Evolutionary conservation across 2,888 invertebrate species (phyloP).

Genomic region (Apeira syringaria): DNA sequence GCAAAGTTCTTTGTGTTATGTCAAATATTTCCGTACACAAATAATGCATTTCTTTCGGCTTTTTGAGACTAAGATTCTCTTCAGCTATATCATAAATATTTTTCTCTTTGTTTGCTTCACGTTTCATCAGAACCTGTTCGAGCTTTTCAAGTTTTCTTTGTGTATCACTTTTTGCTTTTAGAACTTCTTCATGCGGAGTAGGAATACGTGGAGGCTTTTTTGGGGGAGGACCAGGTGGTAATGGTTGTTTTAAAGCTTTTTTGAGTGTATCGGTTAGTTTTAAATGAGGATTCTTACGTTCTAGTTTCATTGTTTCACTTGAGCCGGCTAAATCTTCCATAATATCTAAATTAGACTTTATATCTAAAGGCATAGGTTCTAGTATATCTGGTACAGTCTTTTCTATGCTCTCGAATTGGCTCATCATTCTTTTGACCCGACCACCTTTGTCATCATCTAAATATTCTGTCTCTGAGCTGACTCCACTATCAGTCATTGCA

Average conservation of each 20-base stretch:
- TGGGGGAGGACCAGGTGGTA: slow-evolving; percentile 89
- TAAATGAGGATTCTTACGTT: slow-evolving; percentile 71
- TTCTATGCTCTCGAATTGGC: slow-evolving; percentile 44
- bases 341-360: slow-evolving; percentile 49
- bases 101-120: slow-evolving; percentile 58
- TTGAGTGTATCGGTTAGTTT: slow-evolving; percentile 85
- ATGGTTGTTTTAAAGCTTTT: slow-evolving; percentile 86
- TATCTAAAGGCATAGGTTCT: slow-evolving; percentile 6
- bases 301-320: slow-evolving; percentile 69
- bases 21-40: slow-evolving; percentile 76
- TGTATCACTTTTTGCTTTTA: slow-evolving; percentile 71
- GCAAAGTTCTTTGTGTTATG: slow-evolving; percentile 58
- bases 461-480: slow-evolving; percentile 78
- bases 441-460: slow-evolving; percentile 65
- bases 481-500: slow-evolving; percentile 76
- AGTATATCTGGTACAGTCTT: slow-evolving; percentile 34
- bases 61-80: slow-evolving; percentile 44
- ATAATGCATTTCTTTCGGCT: slow-evolving; percentile 75
- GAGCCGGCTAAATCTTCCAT: slow-evolving; percentile 66
- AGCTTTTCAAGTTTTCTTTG: slow-evolving; percentile 87
- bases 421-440: slow-evolving; percentile 52
- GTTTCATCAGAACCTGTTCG: slow-evolving; percentile 82
- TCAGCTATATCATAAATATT: slow-evolving; percentile 41
- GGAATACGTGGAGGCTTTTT: slow-evolving; percentile 90
- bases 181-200: slow-evolving; percentile 50